A percentile compares a stretch with the other conserved stretches of the same genome.
Evolutionary conservation across 2,113 vertebrate species (phyloP).

Genomic region (Butorides virescens): DNA sequence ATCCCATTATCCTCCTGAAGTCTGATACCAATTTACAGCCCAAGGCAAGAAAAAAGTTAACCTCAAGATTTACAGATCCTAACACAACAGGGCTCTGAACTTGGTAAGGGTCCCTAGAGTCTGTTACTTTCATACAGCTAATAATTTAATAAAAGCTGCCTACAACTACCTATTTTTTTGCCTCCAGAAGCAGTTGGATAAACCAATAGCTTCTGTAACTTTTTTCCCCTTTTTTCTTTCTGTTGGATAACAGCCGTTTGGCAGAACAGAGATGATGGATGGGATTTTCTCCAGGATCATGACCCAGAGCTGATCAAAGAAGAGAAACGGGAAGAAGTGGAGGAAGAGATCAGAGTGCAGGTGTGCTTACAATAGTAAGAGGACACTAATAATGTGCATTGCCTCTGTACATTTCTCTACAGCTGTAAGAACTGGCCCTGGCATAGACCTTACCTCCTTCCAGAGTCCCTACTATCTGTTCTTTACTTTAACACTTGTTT

Average conservation of each 20-base stretch:
- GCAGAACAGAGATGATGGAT: conserved; percentile 75
- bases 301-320: conserved; percentile 81
- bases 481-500: not conserved
- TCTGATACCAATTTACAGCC: not conserved
- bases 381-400: not conserved
- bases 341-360: conserved; percentile 84
- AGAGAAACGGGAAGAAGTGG: conserved; percentile 79
- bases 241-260: conserved; percentile 73
- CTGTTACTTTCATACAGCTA: not conserved
- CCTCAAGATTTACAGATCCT: not conserved
- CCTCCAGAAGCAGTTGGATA: not conserved
- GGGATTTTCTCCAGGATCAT: conserved; percentile 78
- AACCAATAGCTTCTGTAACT: not conserved
- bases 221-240: not conserved
- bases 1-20: not conserved
- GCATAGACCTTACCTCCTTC: not conserved
- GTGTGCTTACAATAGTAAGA: conserved; percentile 43
- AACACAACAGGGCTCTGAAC: not conserved
- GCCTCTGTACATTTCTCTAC: not conserved
- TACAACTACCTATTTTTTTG: not conserved
- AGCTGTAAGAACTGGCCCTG: not conserved
- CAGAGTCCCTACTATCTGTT: not conserved
- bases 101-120: not conserved
- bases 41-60: not conserved
- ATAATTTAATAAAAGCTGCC: not conserved